Conservation (phyloP, 2,888 invertebrate species). For the Apoda limacodes region DNA sequence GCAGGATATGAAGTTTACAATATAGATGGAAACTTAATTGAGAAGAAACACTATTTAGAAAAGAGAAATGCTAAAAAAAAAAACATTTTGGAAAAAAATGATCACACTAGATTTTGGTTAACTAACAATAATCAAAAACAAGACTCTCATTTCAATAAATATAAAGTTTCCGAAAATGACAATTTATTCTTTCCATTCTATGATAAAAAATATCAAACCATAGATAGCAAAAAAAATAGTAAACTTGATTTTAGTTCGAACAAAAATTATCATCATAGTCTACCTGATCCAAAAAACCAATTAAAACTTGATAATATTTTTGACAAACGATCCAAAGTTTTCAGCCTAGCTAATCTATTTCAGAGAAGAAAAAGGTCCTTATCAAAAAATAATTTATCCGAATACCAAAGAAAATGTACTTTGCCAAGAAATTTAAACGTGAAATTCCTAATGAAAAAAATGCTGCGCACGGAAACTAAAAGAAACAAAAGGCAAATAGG, state of each 20-base stretch:
- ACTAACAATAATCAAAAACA: neutral
- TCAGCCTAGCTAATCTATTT: constrained; percentile 31
- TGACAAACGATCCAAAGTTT: constrained; percentile 35
- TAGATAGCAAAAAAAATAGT: constrained; percentile 19
- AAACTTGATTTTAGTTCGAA: constrained; percentile 11
- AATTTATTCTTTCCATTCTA: constrained; percentile 27
- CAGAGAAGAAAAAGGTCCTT: constrained; percentile 36
- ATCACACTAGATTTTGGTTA: constrained; percentile 10
- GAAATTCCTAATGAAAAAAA: constrained; percentile 37
- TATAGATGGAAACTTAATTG: constrained; percentile 13
- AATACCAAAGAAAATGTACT: no score
- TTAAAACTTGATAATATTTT: constrained; percentile 28
- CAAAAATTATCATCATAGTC: no score
- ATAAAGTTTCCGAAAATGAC: constrained; percentile 22
- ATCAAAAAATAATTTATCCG: constrained; percentile 31
- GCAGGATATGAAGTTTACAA: constrained; percentile 12
- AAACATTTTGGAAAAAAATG: constrained; percentile 22
- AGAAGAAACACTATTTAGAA: constrained; percentile 12
- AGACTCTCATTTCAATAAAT: constrained; percentile 1
- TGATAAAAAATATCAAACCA: constrained; percentile 31
- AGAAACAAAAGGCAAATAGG: constrained; percentile 43
- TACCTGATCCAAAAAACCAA: constrained; percentile 8
- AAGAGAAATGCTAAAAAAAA: constrained; percentile 11
- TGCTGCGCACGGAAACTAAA: constrained; percentile 34
- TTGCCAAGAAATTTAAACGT: no score